Conservation (phyloP, 37 sponge, comb jelly and placozoan species). For the Agelas oroides region DNA sequence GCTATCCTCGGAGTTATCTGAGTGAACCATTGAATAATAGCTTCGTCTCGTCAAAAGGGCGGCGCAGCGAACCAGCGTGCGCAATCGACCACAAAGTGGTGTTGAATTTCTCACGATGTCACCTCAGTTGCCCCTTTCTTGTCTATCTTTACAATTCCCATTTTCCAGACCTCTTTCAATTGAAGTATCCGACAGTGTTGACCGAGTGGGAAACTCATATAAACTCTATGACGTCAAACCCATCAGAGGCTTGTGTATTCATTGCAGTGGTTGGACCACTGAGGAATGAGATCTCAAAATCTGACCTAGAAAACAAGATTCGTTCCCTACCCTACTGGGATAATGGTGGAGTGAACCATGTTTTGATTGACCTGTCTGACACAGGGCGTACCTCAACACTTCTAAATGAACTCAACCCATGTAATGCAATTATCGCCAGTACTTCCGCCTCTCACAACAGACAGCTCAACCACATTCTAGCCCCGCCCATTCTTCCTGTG, state of each 20-base stretch:
- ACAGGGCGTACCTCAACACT: background rate
- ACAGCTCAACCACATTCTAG: slow-evolving; percentile 46
- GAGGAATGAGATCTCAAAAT: background rate
- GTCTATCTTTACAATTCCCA: slow-evolving; percentile 37
- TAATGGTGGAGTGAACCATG: slow-evolving; percentile 36
- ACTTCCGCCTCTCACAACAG: background rate
- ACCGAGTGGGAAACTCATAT: background rate
- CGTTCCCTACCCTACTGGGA: slow-evolving; percentile 45
- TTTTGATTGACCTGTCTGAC: slow-evolving; percentile 37
- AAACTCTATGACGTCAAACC: background rate
- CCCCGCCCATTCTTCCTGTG: slow-evolving; percentile 35
- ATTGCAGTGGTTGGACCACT: slow-evolving; percentile 15
- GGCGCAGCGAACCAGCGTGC: too few species aligned
- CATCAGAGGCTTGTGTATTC: slow-evolving; percentile 52
- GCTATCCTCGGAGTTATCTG: too few species aligned
- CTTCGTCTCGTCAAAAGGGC: too few species aligned
- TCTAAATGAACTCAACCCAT: background rate
- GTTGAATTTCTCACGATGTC: slow-evolving; percentile 40
- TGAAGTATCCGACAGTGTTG: background rate
- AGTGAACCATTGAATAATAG: too few species aligned
- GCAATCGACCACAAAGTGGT: background rate
- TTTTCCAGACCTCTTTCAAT: background rate
- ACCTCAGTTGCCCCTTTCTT: slow-evolving; percentile 41
- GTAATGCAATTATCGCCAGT: slow-evolving; percentile 18
- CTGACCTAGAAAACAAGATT: background rate